These are phyloP conservation scores for Diarsia brunnea DNA, from an alignment of 2,888 invertebrate genomes.

Conservation along the genomic window DNA sequence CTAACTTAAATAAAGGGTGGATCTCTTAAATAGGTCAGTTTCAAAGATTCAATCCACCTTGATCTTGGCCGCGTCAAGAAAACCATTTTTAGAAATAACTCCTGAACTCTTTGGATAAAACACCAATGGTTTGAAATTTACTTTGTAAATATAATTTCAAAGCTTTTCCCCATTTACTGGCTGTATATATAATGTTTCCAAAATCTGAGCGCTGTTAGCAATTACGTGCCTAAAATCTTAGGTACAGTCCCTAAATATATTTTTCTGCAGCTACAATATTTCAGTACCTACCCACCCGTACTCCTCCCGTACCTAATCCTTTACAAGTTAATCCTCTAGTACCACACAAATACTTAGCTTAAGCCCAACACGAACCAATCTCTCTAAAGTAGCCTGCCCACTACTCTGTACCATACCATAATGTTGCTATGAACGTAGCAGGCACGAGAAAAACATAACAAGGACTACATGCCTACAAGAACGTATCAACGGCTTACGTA, in stretches of 20 bases:
- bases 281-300: not conserved
- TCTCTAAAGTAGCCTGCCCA: not conserved
- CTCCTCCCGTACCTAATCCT: not conserved
- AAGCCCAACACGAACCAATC: not conserved
- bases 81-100: no score
- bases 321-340: not conserved
- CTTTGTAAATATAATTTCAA: no score
- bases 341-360: not conserved
- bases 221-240: not conserved
- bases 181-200: no score
- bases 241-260: not conserved
- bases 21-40: no score
- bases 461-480: not conserved
- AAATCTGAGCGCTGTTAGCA: not conserved
- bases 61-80: no score
- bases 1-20: no score
- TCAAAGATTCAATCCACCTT: no score
- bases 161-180: not conserved
- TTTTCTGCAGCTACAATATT: not conserved
- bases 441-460: not conserved
- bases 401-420: not conserved
- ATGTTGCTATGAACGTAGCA: not conserved
- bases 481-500: not conserved
- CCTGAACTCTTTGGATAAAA: no score
- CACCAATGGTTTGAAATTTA: no score